Evolutionary conservation across 1,140 invertebrate genomes (phyloP), one percentile per base, ranked within the genome.

Genomic region (Drosophila yakuba): DNA sequence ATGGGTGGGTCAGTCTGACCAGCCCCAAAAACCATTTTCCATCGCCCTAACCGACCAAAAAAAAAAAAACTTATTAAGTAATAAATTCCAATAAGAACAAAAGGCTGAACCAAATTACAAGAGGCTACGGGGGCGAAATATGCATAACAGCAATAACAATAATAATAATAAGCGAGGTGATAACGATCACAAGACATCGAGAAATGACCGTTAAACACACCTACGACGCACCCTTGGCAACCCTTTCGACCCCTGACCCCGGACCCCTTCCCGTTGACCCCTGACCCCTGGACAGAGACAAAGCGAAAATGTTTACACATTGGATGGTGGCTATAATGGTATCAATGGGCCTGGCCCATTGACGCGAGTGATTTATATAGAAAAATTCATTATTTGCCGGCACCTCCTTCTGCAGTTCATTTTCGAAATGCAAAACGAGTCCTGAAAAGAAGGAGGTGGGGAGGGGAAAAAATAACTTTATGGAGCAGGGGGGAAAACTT

Each of bases 51-150:
- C 32, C 32, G 32, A 10, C 6, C 14, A 1, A 7, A 57, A 11
- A 69, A 71, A 90, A 84, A 25, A 71, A 90, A 84, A 25, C 74
- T 89, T 90, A 89, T 89, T 90, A 89, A 89, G 84, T 80, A 90
- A 89, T 89, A 89, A 89, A 89, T 89, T 90, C 85, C 74, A 83
- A 84, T 89, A 80, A 84, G 69, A 90, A 89, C 73, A 88, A 88
- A 81, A 36, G 67, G 62, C 17, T 25, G 67, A 39, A 38, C 50
- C 52, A 44, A 76, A 73, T 81, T 77, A 76, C 56, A 32, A 32
- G 45, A 47, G 28, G 25, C 43, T 17, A 5, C 25, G 43, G 28
- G 12, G 23, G 48, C 55, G 54, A 73, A 68, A 69, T 71, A 83
- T 76, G 67, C 83, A 88, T 82, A 79, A 36, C 71, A 60, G 72